phyloP scores from a whole-genome alignment of 2,888 invertebrate genomes.

The Dolichopus griseipennis region DNA sequence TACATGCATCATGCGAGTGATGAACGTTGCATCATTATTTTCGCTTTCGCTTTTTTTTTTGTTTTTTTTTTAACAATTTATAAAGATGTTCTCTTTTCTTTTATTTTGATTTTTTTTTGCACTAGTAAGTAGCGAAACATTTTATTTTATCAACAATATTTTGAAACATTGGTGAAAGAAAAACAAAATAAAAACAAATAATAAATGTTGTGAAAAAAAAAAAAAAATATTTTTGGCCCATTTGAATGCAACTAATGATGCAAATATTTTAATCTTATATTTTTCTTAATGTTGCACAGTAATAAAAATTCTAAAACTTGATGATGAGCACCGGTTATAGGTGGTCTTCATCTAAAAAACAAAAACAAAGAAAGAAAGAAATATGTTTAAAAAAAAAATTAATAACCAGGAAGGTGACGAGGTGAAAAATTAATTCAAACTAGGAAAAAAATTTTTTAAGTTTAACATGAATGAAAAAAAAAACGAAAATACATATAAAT shows the following conservation, averaged over 20 bases:
- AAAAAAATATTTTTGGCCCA: too few species aligned
- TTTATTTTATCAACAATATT: not conserved
- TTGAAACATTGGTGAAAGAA: too few species aligned
- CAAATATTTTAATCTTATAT: not conserved
- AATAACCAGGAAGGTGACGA: conserved; percentile 7
- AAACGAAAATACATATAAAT: not conserved
- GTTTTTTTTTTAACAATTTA: not conserved
- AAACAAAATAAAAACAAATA: too few species aligned
- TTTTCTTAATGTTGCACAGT: not conserved
- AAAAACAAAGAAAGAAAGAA: not conserved
- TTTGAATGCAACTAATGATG: not conserved
- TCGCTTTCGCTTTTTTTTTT: not conserved
- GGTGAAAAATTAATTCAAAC: conserved; percentile 15
- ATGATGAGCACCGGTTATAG: not conserved
- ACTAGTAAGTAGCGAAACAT: not conserved
- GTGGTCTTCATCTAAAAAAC: not conserved
- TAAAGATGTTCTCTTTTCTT: not conserved
- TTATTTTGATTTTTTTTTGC: not conserved
- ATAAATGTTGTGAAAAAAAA: too few species aligned
- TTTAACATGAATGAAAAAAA: not conserved
- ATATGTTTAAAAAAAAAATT: not conserved
- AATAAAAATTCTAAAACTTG: not conserved
- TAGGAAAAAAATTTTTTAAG: conserved; percentile 13
- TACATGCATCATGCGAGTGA: not conserved
- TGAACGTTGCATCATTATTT: conserved; percentile 1